These are phyloP conservation scores for Campopleginae sp. DNA, from an alignment of 2,888 invertebrate species.

Conservation along the genomic window DNA sequence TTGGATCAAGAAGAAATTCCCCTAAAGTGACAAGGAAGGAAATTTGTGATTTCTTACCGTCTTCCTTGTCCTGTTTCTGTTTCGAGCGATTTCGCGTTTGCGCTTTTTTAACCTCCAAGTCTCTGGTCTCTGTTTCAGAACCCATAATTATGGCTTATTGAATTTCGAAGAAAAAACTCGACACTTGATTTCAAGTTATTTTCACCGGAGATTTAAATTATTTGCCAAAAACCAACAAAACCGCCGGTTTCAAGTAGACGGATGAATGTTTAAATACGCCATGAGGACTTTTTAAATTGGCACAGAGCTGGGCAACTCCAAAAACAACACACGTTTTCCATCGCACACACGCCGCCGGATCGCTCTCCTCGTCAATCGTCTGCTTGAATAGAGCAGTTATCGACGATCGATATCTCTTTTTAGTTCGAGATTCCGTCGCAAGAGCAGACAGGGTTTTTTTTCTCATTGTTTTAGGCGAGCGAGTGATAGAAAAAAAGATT, in stretches of 20 bases:
- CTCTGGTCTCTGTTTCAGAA: constrained; percentile 60
- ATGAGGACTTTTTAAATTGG: constrained; percentile 53
- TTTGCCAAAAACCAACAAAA: neutral
- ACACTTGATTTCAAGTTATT: neutral
- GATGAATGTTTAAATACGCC: constrained; percentile 31
- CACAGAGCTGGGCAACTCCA: constrained; percentile 10
- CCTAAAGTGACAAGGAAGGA: neutral
- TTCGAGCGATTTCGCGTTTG: constrained; percentile 63
- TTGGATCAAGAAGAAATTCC: neutral
- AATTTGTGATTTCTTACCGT: constrained; percentile 37
- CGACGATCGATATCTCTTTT: neutral
- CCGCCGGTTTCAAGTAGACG: neutral
- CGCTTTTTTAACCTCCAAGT: constrained; percentile 68
- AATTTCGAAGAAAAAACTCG: neutral
- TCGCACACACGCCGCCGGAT: neutral
- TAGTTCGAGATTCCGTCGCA: constrained; percentile 20
- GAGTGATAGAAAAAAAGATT: constrained; percentile 28
- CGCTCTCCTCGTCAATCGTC: neutral
- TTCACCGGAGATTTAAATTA: neutral
- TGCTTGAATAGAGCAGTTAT: neutral
- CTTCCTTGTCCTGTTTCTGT: constrained; percentile 60
- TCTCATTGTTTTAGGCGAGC: constrained; percentile 3
- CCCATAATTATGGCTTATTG: constrained; percentile 50
- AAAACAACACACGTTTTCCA: constrained; percentile 21
- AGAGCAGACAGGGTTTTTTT: constrained; percentile 3